Evolutionary conservation across 2,888 invertebrate species (phyloP).

Genomic region (Clusia tigrina): DNA sequence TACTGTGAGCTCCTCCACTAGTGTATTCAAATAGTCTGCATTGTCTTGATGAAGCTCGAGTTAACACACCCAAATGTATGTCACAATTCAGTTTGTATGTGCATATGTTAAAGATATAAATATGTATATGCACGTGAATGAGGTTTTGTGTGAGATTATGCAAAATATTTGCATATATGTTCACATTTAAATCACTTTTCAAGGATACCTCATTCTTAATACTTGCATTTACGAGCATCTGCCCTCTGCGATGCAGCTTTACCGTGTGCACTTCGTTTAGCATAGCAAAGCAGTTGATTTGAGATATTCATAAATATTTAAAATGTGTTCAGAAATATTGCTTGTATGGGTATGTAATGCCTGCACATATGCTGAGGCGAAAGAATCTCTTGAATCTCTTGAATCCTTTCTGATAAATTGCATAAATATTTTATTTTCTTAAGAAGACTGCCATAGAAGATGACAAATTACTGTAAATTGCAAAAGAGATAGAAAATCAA

Average conservation of each 20-base stretch:
- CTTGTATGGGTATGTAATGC: background rate
- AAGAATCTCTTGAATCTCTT: background rate
- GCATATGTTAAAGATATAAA: no score
- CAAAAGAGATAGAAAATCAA: no score
- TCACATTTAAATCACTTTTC: slow-evolving; percentile 55
- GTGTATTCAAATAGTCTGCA: no score
- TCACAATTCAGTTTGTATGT: no score
- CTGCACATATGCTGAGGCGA: background rate
- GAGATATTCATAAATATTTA: background rate
- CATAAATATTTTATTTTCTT: slow-evolving; percentile 30
- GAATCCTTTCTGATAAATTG: slow-evolving; percentile 29
- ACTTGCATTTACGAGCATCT: slow-evolving; percentile 51
- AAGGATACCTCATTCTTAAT: slow-evolving; percentile 44
- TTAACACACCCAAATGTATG: no score
- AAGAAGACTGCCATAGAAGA: no score
- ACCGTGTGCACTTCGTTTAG: background rate
- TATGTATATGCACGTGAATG: background rate
- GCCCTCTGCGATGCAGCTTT: no score
- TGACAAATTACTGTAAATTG: no score
- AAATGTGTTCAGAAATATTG: slow-evolving; percentile 21
- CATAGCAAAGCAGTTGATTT: background rate
- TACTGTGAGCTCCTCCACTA: no score
- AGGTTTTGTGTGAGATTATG: slow-evolving; percentile 43
- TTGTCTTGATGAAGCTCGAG: no score
- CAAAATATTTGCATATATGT: slow-evolving; percentile 48